Percentiles rank a stretch among this genome's conserved stretches.
These are phyloP conservation scores for Ailurus styani DNA, from an alignment of 2,113 vertebrate genomes.

Conservation along the genomic window DNA sequence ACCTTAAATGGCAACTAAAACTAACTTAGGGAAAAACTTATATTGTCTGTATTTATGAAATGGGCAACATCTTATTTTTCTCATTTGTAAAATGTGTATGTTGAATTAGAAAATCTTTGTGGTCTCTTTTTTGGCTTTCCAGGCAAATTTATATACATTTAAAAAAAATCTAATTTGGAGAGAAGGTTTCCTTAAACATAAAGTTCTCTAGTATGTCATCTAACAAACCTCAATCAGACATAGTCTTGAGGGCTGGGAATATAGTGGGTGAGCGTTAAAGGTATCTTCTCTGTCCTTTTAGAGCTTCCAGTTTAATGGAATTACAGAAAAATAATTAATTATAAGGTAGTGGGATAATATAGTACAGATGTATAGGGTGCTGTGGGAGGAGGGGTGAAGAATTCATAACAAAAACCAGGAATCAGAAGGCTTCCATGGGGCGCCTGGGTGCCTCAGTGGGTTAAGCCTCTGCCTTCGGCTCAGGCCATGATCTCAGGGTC, in stretches of 20 bases:
- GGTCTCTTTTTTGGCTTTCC: background rate
- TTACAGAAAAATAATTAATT: slow-evolving; percentile 2
- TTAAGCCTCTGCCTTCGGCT: too few species aligned
- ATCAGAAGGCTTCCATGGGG: too few species aligned
- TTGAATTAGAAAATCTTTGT: slow-evolving; percentile 15
- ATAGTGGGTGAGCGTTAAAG: background rate
- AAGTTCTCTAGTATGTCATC: background rate
- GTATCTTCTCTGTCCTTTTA: background rate
- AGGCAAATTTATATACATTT: background rate
- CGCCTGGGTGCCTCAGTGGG: too few species aligned
- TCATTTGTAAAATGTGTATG: slow-evolving; percentile 11
- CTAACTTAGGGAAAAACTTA: background rate
- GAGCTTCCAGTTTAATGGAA: background rate
- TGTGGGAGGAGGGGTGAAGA: background rate
- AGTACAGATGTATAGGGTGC: background rate
- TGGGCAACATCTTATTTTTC: slow-evolving; percentile 1
- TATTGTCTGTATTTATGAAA: background rate
- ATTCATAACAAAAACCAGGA: background rate
- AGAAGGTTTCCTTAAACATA: background rate
- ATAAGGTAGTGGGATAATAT: background rate
- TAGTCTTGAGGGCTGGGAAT: background rate
- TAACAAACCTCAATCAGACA: background rate
- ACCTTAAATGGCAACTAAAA: background rate
- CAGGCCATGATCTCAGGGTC: too few species aligned
- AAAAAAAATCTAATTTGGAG: background rate